Base-by-base conservation (phyloP, 2,113 vertebrate genomes). In the Oriolus oriolus region DNA sequence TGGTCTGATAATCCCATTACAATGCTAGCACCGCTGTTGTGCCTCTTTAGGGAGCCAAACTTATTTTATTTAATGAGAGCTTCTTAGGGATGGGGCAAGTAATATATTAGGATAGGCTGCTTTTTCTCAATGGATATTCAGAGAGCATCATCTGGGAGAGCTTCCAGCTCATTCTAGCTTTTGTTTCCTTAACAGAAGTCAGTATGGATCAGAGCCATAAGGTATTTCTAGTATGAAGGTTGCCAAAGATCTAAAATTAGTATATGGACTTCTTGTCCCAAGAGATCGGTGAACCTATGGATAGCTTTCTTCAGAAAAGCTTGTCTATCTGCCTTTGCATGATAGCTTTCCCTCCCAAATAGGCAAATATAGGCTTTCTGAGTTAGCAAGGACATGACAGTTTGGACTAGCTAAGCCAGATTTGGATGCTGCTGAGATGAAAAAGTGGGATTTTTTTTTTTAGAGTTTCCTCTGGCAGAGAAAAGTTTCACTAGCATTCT, bases 371-470 rank as follows among this genome's bases (percentile, higher is more conserved):
- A 81, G 75, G 15, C 35, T 96, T 88, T 87, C 76, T 66, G 27
- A 89, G 6, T 93, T 91, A 88, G 53, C 49, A 92, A 81, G 52
- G 52, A 84, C 65, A 28, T 0, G 3, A 66, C 83, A 92, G 83
- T 95, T 95, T 96, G 86, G 93, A 93, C 89, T 90, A 95, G 86
- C 84, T 95, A 86, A 93, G 22, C 73, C 68, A 30, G 52, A 93
- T 86, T 77, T 96, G 80, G 76, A 84, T 89, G 68, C 63, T 80
- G 59, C 83, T 0, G 15, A 77, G 68, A 89, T 83, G 73, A 84
- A 88, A 73, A 92, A 84, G 50, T 60, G 71, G 56, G 56, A 52
- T 54, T 76, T 60, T 89, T 64, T n/a, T 90, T 89, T 94, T 92
- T 66, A 10, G 56, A 80, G 47, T 93, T 95, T 91, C 71, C 69